Percentiles rank a stretch among this genome's conserved stretches.
phyloP scores from a whole-genome alignment of 2,113 vertebrate genomes.

The Phyllopteryx taeniolatus region DNA sequence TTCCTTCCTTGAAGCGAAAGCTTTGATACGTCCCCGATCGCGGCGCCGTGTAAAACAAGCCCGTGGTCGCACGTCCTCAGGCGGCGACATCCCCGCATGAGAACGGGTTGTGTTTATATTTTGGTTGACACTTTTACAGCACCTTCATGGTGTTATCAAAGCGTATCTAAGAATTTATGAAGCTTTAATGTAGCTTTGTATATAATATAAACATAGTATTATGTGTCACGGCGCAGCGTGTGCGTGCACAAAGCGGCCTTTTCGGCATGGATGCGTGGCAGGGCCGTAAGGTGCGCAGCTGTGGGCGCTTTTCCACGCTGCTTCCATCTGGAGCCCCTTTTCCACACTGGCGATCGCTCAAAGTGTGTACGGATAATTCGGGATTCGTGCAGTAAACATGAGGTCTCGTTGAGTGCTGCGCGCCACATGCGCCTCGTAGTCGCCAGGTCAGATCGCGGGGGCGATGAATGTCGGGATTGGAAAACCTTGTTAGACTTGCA shows the following conservation, averaged over 20 bases:
- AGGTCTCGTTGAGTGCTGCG: slow-evolving; percentile 27
- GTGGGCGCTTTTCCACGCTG: slow-evolving; percentile 21
- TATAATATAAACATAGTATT: slow-evolving; percentile 31
- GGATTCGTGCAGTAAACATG: slow-evolving; percentile 36
- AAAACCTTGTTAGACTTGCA: background rate
- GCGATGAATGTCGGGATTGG: background rate
- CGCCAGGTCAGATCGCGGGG: background rate
- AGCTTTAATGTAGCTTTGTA: slow-evolving; percentile 9
- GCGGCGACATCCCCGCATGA: background rate
- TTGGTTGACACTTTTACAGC: slow-evolving; percentile 24
- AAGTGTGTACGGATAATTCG: slow-evolving; percentile 45
- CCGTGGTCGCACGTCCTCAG: background rate
- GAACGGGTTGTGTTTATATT: slow-evolving; percentile 33
- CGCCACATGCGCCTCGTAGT: slow-evolving; percentile 39
- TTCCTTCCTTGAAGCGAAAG: slow-evolving; percentile 3
- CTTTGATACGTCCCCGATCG: background rate
- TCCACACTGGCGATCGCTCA: slow-evolving; percentile 20
- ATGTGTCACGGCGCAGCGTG: slow-evolving; percentile 16
- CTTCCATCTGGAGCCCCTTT: slow-evolving; percentile 43
- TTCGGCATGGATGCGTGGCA: slow-evolving; percentile 29
- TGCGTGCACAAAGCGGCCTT: slow-evolving; percentile 7
- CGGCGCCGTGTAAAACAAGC: slow-evolving; percentile 19
- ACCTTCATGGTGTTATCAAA: slow-evolving; percentile 15
- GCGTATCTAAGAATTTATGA: slow-evolving; percentile 8
- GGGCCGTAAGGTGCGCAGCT: slow-evolving; percentile 55